Percentiles rank a stretch among this genome's conserved stretches.
Conservation (phyloP, 2,113 vertebrate species). For the Uria lomvia region DNA sequence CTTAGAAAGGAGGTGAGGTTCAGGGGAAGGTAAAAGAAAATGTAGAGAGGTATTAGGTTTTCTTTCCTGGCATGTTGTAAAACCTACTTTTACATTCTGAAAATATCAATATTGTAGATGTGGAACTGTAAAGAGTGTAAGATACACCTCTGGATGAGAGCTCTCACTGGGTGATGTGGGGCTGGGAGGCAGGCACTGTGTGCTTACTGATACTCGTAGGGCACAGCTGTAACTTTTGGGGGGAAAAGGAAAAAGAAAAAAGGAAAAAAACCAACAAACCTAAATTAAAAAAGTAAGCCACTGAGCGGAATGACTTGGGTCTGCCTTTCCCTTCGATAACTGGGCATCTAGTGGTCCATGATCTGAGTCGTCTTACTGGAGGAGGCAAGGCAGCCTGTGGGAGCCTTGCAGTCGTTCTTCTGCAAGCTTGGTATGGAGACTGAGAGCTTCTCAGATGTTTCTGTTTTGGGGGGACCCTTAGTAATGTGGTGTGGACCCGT, state of each 20-base stretch:
- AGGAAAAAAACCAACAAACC: accelerated
- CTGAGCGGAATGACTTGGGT: neutral
- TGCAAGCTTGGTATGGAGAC: neutral
- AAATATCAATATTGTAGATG: neutral
- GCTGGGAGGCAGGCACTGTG: neutral
- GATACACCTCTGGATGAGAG: neutral
- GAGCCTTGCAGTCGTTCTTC: neutral
- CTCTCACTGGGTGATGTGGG: neutral
- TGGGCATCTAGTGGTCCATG: neutral
- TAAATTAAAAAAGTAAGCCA: neutral
- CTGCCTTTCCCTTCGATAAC: neutral
- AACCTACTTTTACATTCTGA: neutral
- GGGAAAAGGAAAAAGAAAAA: no score
- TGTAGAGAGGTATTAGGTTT: neutral
- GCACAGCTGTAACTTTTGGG: neutral
- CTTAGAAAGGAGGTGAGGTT: neutral
- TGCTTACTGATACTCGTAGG: neutral
- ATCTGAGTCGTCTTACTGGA: neutral
- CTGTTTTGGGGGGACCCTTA: neutral
- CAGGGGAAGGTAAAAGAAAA: neutral
- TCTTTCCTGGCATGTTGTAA: neutral
- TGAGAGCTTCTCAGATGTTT: neutral
- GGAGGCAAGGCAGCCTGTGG: neutral
- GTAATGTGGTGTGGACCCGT: neutral
- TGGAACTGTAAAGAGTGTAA: neutral